phyloP scores from a whole-genome alignment of 2,888 invertebrate species.

The Drosophila parthenogenetica region DNA sequence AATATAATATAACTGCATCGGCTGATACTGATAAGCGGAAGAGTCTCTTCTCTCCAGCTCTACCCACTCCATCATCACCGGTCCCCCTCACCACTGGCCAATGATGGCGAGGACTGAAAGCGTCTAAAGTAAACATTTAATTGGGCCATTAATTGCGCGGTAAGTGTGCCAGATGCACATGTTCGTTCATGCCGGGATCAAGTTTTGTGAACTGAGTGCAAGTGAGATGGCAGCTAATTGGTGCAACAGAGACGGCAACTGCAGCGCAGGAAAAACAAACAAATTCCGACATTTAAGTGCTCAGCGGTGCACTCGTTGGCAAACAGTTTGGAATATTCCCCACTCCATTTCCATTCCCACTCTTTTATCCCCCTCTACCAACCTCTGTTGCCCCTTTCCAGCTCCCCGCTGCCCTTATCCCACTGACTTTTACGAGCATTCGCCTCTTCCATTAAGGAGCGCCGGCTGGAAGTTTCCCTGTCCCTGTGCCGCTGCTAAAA shows the following conservation, averaged over 20 bases:
- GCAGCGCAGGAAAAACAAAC: constrained; percentile 63
- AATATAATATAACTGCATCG: constrained; percentile 1
- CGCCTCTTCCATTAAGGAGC: constrained; percentile 23
- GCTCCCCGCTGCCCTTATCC: constrained; percentile 10
- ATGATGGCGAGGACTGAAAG: constrained; percentile 54
- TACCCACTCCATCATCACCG: background rate
- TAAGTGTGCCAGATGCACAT: constrained; percentile 78
- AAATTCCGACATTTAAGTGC: constrained; percentile 74
- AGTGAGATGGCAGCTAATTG: background rate
- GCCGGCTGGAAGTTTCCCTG: constrained; percentile 7
- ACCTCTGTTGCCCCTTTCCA: background rate
- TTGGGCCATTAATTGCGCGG: constrained; percentile 76
- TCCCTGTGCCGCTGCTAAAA: constrained; percentile 13
- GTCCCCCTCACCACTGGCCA: background rate
- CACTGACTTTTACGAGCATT: constrained; percentile 20
- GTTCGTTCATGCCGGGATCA: constrained; percentile 40
- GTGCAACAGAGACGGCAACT: constrained; percentile 7
- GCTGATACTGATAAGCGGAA: constrained; percentile 15
- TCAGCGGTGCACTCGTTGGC: constrained; percentile 65
- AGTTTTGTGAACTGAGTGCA: background rate
- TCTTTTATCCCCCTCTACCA: constrained; percentile 1
- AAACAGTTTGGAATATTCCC: constrained; percentile 10
- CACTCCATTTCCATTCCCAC: constrained; percentile 10
- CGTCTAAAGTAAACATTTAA: constrained; percentile 79
- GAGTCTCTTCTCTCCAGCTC: constrained; percentile 1